phyloP scores from a whole-genome alignment of 2,888 invertebrate species.

The Trichogramma evanescens region DNA sequence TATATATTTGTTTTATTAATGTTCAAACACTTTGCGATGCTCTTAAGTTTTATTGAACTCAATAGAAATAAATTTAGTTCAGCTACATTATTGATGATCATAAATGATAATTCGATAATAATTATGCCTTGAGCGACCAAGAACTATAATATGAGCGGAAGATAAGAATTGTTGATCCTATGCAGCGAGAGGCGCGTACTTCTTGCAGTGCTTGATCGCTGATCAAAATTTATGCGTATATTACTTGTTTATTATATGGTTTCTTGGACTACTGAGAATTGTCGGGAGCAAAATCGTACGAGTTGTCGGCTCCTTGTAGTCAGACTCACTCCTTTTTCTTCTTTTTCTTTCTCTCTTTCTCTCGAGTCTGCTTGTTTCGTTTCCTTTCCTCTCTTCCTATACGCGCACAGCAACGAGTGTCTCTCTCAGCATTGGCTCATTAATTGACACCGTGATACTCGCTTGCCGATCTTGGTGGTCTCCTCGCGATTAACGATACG shows the following conservation, averaged over 20 bases:
- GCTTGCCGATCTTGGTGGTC: constrained; percentile 45
- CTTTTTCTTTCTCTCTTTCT: constrained; percentile 29
- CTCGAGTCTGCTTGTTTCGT: constrained; percentile 23
- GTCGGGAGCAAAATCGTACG: constrained; percentile 42
- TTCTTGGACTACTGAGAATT: constrained; percentile 38
- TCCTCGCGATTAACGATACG: constrained; percentile 29
- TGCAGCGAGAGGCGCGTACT: neutral
- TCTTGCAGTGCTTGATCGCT: constrained; percentile 20
- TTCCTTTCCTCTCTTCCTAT: no score
- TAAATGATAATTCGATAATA: no score
- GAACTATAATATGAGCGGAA: no score
- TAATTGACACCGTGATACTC: constrained; percentile 47
- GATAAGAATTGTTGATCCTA: no score
- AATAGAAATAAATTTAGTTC: no score
- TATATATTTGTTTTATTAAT: no score
- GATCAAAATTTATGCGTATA: constrained; percentile 45
- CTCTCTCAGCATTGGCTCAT: constrained; percentile 33
- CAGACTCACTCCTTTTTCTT: constrained; percentile 13
- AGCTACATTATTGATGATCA: no score
- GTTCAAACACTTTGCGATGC: no score
- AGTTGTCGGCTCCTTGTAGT: constrained; percentile 29
- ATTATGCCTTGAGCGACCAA: no score
- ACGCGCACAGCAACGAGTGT: no score
- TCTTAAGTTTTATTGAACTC: no score
- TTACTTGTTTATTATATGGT: constrained; percentile 47